These are phyloP conservation scores for Perdita meconis DNA, from an alignment of 2,888 invertebrate species.

Conservation along the genomic window DNA sequence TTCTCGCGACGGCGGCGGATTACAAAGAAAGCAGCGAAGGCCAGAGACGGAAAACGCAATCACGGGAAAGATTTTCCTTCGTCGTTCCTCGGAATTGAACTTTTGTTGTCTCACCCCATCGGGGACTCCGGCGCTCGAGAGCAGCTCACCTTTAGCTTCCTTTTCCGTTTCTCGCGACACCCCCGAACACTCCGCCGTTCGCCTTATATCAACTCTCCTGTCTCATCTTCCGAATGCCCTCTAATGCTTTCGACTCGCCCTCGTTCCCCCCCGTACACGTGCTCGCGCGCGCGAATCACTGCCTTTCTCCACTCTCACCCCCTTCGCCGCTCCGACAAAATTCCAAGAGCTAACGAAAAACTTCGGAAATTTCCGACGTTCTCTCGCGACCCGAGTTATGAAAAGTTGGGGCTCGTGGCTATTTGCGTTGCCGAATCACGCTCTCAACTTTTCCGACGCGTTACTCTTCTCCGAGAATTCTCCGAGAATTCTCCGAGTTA, in stretches of 20 bases:
- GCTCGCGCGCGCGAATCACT: constrained; percentile 19
- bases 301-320: not conserved
- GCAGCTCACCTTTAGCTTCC: constrained; percentile 37
- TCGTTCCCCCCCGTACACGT: constrained; percentile 4
- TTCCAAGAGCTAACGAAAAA: not conserved
- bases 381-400: constrained; percentile 24
- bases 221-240: constrained; percentile 55
- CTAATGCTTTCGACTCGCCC: constrained; percentile 46
- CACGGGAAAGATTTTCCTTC: constrained; percentile 76
- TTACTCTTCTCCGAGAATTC: not conserved
- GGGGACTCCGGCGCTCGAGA: constrained; percentile 32
- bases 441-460: constrained; percentile 25
- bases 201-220: constrained; percentile 65
- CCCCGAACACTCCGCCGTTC: constrained; percentile 22
- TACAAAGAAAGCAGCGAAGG: constrained; percentile 52
- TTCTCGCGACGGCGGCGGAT: constrained; percentile 33
- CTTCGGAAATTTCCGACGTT: constrained; percentile 2
- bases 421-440: not conserved
- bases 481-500: not conserved
- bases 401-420: constrained; percentile 18
- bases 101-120: constrained; percentile 78
- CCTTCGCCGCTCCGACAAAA: constrained; percentile 7
- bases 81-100: constrained; percentile 81
- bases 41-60: constrained; percentile 68
- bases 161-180: constrained; percentile 12